These are phyloP conservation scores for Recurvirostra avosetta DNA, from an alignment of 2,113 vertebrate genomes.

Conservation along the genomic window DNA sequence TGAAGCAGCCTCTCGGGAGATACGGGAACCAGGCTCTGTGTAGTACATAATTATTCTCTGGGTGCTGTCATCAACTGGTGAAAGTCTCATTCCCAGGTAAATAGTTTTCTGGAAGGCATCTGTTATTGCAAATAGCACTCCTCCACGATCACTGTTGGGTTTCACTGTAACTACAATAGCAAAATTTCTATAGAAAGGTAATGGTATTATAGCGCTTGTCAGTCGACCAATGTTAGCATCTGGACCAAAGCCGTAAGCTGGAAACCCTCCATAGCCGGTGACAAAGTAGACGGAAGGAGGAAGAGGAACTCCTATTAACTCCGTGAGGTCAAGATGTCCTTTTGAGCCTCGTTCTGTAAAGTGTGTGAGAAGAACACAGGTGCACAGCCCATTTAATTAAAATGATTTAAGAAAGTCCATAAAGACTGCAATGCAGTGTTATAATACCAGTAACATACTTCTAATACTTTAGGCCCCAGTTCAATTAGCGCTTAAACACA, in stretches of 20 bases:
- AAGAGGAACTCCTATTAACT: conserved; percentile 93
- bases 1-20: conserved; percentile 83
- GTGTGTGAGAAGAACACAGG: not conserved
- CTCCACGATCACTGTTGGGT: conserved; percentile 78
- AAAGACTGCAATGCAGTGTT: not conserved
- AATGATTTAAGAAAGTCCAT: not conserved
- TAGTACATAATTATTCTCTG: conserved; percentile 90
- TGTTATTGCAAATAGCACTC: conserved; percentile 89
- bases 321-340: conserved; percentile 85
- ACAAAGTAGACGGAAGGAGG: conserved; percentile 93
- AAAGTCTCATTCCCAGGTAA: conserved; percentile 85
- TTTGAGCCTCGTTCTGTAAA: conserved; percentile 75
- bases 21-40: conserved; percentile 78
- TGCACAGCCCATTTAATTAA: not conserved
- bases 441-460: not conserved
- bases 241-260: conserved; percentile 89
- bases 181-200: conserved; percentile 86
- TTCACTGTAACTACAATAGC: conserved; percentile 82
- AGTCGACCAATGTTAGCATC: conserved; percentile 89
- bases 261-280: conserved; percentile 89
- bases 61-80: conserved; percentile 80
- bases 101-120: conserved; percentile 89
- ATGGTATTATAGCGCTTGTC: conserved; percentile 82
- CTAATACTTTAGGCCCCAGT: not conserved
- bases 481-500: not conserved